Evolutionary conservation across 2,888 invertebrate species (phyloP).

Genomic region (Teleiodes luculella): DNA sequence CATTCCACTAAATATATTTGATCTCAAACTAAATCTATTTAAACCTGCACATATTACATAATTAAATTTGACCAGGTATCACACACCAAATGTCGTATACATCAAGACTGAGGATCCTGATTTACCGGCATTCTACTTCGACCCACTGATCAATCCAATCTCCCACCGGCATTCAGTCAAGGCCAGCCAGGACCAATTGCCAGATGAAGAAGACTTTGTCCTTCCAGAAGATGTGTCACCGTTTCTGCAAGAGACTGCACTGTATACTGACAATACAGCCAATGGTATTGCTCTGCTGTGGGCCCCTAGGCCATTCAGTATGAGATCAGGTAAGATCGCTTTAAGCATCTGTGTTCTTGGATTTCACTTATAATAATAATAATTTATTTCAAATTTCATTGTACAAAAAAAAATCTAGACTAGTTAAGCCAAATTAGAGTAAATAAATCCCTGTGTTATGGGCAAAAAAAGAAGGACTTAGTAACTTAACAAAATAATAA

Average conservation of each 20-base stretch:
- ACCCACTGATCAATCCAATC: conserved; percentile 99
- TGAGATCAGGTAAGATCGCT: conserved; percentile 85
- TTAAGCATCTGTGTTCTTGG: too few relatives aligned
- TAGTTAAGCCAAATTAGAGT: too few relatives aligned
- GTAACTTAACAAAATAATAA: too few relatives aligned
- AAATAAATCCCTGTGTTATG: too few relatives aligned
- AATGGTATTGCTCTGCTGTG: conserved; percentile 98
- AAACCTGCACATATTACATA: too few relatives aligned
- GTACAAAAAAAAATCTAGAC: too few relatives aligned
- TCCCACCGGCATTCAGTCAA: conserved; percentile 95
- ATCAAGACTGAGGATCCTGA: conserved; percentile 99
- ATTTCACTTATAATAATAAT: too few relatives aligned
- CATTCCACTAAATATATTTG: too few relatives aligned
- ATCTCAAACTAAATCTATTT: too few relatives aligned
- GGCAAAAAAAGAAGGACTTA: too few relatives aligned
- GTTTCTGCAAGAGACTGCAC: conserved; percentile 94
- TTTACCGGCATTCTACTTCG: conserved; percentile 99
- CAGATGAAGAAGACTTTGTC: conserved; percentile 96
- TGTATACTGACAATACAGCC: conserved; percentile 99
- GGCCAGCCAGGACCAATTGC: conserved; percentile 86
- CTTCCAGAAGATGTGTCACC: conserved; percentile 94
- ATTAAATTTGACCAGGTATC: conserved; percentile 85
- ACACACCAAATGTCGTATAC: conserved; percentile 98
- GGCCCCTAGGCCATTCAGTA: conserved; percentile 98
- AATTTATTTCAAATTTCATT: too few relatives aligned